Evolutionary conservation across 2,888 invertebrate genomes (phyloP), one percentile per base, ranked within the genome.

Genomic region (Ariolimax columbianus): DNA sequence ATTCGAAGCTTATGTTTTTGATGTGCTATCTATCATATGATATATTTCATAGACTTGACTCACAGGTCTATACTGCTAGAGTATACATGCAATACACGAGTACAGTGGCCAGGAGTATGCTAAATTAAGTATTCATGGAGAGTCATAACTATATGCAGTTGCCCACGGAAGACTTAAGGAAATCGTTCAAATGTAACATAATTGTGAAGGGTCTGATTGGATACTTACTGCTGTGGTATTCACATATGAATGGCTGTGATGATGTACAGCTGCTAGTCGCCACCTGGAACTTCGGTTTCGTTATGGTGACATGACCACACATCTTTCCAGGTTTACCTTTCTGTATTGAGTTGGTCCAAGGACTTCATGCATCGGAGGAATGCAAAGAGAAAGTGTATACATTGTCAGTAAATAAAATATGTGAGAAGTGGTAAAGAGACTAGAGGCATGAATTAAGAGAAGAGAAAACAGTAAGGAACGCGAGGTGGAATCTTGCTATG

Each of bases 141-240:
- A 14, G 47, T 47, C 14, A 14, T 47, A 47, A 47, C 14, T 14
- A 47, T 47, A 9, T n/a, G n/a, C n/a, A 47, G 14, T 47, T 9
- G 47, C 6, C 9, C 6, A 47, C 47, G 14, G 47, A 47, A 6
- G 6, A 47, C 47, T 47, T 6, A 14, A 47, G 47, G 14, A 47
- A 6, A 47, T 47, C 9, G 47, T 47, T 47, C 47, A 14, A 9
- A 47, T 9, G 14, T 47, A 47, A 14, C 14, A 47, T 9, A 47
- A 9, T 19, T 55, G 26, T 23, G 55, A 14, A 55, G 43, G n/a
- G 19, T n/a, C 40, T 17, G 19, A 1, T 33, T 19, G 38, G 19
- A 14, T 78, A 66, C 80, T 80, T 51, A 80, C 80, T 66, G 40
- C n/a, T 55, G 38, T 72, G 73, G 43, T 43, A 82, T 82, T 63